Conservation (phyloP, 2,888 invertebrate species). For the Agriopis aurantiaria region DNA sequence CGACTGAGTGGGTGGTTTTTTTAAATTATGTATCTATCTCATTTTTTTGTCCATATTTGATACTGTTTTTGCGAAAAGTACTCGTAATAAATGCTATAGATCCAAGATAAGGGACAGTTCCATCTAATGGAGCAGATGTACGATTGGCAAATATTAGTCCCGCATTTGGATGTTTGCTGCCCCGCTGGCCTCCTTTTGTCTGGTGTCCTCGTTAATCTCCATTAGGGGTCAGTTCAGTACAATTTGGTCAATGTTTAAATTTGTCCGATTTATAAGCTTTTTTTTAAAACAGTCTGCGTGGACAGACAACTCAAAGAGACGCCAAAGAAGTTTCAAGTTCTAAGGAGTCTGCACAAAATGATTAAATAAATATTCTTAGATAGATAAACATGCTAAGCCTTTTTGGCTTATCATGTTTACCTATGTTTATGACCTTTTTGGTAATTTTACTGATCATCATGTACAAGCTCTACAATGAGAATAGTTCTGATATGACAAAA, state of each 20-base stretch:
- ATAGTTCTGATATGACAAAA: too few species aligned
- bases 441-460: too few species aligned
- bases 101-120: slow-evolving; percentile 4
- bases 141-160: slow-evolving; percentile 10
- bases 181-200: slow-evolving; percentile 15
- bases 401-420: too few species aligned
- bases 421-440: too few species aligned
- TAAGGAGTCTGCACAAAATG: background rate
- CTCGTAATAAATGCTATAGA: background rate
- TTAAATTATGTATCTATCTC: background rate
- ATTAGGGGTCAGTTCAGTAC: slow-evolving; percentile 5
- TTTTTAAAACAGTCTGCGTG: background rate
- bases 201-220: slow-evolving; percentile 12
- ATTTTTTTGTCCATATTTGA: background rate
- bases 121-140: slow-evolving; percentile 11
- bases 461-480: too few species aligned
- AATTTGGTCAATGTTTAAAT: background rate
- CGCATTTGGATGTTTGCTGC: slow-evolving; percentile 20
- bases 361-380: too few species aligned
- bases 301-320: too few species aligned
- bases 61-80: background rate
- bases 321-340: too few species aligned
- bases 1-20: too few species aligned
- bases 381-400: too few species aligned
- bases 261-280: background rate